Evolutionary conservation across 2,888 invertebrate genomes (phyloP), one percentile per base, ranked within the genome.

Genomic region (Polietes domitor): DNA sequence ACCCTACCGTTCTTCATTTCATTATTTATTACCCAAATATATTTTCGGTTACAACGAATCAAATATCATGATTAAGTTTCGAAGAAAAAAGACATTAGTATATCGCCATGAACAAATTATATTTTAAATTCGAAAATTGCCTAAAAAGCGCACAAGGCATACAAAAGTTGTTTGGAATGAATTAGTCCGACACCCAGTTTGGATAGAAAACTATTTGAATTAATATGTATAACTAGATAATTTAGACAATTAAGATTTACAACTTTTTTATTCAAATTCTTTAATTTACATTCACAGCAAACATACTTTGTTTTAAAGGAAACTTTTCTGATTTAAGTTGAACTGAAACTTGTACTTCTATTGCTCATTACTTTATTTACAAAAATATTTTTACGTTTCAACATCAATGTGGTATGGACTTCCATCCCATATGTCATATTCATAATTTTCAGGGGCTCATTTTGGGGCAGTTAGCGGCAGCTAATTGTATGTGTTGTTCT

Each of bases 51-150:
- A 68, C 82, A 76, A 83, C 65, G 76, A 79, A 58, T 58, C 19
- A 37, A 53, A 71, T 17, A 55, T 55, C 32, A 5, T 61, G 28
- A 17, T 43, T 68, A 68, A 70, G 55, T 37, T 58, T 72, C 50
- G 17, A 32, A 58, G 63, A 26, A 55, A 76, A 79, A 78, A 82
- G 76, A 82, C 77, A 61, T 76, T 65, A 71, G 19, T 61, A 53
- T 43, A 24, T 77, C 41, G 43, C 77, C 70, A 77, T 50, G 58
- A 77, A 71, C n/a, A 63, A 74, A 63, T 70, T 73, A 26, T 75
- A 47, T 61, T 61, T 37, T 5, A 55, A 70, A 74, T 68, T 24
- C 68, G 12, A 43, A 17, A 21, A 68, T 21, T 24, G n/a, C 21
- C 2, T 19, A 41, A 24, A 4, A 68, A 43, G 37, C 68, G 68